phyloP scores from a whole-genome alignment of 1,140 invertebrate genomes.

The Pentalonia nigronervosa region DNA sequence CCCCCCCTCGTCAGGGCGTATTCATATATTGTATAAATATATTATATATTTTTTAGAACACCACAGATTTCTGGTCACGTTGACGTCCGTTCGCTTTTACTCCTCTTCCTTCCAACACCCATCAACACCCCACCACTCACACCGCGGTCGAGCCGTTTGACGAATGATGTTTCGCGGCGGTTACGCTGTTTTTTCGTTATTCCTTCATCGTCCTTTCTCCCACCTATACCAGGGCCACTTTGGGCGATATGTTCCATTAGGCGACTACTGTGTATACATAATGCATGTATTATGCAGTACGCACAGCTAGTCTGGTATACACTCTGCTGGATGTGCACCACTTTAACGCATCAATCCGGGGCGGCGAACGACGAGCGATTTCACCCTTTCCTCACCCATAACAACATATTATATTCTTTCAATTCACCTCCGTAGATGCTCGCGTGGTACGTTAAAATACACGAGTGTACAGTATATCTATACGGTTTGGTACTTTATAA shows the following conservation, averaged over 20 bases:
- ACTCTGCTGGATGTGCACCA: background rate
- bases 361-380: constrained; percentile 15
- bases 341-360: constrained; percentile 39
- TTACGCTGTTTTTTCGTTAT: background rate
- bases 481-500: background rate
- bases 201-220: background rate
- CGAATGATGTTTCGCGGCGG: constrained; percentile 45
- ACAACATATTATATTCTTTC: background rate
- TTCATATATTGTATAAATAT: background rate
- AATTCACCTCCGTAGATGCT: background rate
- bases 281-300: constrained; percentile 49
- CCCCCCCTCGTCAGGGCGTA: background rate
- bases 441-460: background rate
- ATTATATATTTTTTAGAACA: background rate
- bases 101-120: background rate
- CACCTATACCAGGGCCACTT: background rate
- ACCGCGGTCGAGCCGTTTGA: constrained; percentile 12
- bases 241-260: constrained; percentile 44
- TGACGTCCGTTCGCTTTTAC: constrained; percentile 47
- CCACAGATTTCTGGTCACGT: constrained; percentile 46
- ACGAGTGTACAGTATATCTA: background rate
- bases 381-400: too few relatives aligned
- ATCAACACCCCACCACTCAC: background rate
- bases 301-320: background rate
- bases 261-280: background rate